Evolutionary conservation across 2,797 vertebrate species (phyloP), one percentile per base, ranked within the genome.

Genomic region (Propithecus deckenii): DNA sequence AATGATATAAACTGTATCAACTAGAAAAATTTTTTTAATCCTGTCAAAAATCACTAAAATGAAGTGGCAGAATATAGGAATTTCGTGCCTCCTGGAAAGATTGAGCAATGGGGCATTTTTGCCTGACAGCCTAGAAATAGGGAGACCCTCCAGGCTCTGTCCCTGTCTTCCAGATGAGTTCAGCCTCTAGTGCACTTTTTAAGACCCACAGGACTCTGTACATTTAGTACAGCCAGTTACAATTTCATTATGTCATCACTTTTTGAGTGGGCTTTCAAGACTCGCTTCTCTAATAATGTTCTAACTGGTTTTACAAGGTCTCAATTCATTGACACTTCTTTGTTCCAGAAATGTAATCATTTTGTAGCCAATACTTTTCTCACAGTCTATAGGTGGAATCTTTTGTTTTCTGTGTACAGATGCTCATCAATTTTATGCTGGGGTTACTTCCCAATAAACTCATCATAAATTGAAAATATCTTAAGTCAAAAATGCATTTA

Each of bases 401-500:
- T 89, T 75, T 92, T 95, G 55, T 87, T 88, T 83, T 89, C 80
- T 84, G 15, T 74, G 43, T 79, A 79, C n/a, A 79, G 7, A 25
- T 15, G 50, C 75, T 15, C 20, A 7, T 55, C 7, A 1, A 23
- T 22, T 55, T 15, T 25, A 4, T 9, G n/a, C 15, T 15, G n/a
- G 13, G n/a, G 50, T 78, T 78, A 55, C 13, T 13, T 78, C 75
- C 75, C n/a, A 25, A 55, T n/a, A 25, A 78, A 35, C n/a, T 12
- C 50, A 78, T 52, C 12, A 25, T 55, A 35, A 55, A 78, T 2
- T 55, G 13, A 52, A 23, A 55, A 38, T 35, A 55, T 25, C 12
- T 2, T 25, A 78, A 55, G 50, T 55, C 32, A 4, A 14, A 55
- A 78, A 55, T 0, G 1, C n/a, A 78, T 35, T 55, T 38, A 55